phyloP scores from a whole-genome alignment of 2,888 invertebrate genomes.

The Oscheius sp. region DNA sequence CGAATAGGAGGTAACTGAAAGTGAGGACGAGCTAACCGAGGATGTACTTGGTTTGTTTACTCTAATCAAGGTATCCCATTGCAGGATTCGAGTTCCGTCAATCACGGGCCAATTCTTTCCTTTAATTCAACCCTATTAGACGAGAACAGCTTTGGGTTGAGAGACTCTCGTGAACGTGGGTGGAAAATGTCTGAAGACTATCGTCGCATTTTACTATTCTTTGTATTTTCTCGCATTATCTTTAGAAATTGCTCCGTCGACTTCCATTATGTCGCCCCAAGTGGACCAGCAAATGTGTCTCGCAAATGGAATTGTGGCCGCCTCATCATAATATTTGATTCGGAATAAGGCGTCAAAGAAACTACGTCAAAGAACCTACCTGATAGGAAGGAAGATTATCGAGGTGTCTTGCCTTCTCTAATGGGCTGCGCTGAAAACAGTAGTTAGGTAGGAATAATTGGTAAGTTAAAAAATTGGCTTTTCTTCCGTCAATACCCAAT shows the following conservation, averaged over 20 bases:
- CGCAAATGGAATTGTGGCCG: conserved; percentile 35
- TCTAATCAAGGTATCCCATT: conserved; percentile 36
- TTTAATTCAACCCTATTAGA: conserved; percentile 5
- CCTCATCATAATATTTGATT: conserved; percentile 38
- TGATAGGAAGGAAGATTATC: conserved; percentile 73
- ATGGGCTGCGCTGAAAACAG: conserved; percentile 71
- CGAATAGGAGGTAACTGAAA: neutral
- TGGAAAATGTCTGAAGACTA: too few species aligned
- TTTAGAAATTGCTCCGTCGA: conserved; percentile 30
- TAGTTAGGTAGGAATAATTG: neutral
- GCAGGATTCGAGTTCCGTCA: conserved; percentile 32
- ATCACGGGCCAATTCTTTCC: conserved; percentile 32
- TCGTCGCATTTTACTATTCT: too few species aligned
- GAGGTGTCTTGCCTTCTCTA: conserved; percentile 73
- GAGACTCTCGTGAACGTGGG: too few species aligned
- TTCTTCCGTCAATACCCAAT: conserved; percentile 19
- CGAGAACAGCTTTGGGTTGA: too few species aligned
- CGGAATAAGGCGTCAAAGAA: neutral
- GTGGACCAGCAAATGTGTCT: conserved; percentile 34
- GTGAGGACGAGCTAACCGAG: conserved; percentile 23
- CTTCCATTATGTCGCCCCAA: conserved; percentile 34
- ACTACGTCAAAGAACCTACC: conserved; percentile 46
- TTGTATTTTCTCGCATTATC: neutral
- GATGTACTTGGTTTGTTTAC: conserved; percentile 33
- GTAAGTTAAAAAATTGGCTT: neutral